phyloP scores from a whole-genome alignment of 64 coral and sea anemone genomes.

The Pocillopora damicornis region DNA sequence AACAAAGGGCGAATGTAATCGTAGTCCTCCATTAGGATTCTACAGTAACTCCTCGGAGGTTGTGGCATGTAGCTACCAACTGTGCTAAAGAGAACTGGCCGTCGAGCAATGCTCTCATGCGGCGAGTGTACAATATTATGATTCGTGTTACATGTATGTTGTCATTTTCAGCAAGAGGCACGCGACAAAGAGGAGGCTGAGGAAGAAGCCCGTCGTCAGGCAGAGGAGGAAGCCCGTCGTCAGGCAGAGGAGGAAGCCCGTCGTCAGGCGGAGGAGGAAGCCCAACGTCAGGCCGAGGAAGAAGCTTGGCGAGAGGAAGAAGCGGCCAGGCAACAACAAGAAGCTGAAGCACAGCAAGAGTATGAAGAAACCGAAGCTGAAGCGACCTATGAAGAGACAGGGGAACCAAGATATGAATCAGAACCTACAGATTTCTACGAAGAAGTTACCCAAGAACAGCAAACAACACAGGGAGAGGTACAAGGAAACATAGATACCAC shows the following conservation, averaged over 20 bases:
- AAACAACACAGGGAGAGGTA: slow-evolving; percentile 8
- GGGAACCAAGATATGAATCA: neutral
- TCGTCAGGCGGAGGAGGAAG: slow-evolving; percentile 53
- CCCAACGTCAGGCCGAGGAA: slow-evolving; percentile 50
- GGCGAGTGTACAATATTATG: no score
- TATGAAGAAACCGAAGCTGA: slow-evolving; percentile 21
- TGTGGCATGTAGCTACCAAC: no score
- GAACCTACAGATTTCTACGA: slow-evolving; percentile 18
- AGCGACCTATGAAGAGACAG: slow-evolving; percentile 8
- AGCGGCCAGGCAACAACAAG: slow-evolving; percentile 31
- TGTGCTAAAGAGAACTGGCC: no score
- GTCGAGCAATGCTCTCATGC: no score
- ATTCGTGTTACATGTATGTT: neutral
- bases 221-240: slow-evolving; percentile 49
- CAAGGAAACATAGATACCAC: neutral
- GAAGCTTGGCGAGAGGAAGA: slow-evolving; percentile 30
- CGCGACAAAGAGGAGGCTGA: slow-evolving; percentile 43
- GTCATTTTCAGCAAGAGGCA: slow-evolving; percentile 42
- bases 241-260: slow-evolving; percentile 54
- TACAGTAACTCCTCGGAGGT: no score
- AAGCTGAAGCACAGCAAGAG: slow-evolving; percentile 23
- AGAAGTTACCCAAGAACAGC: slow-evolving; percentile 1
- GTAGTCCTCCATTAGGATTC: no score
- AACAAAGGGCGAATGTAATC: no score
- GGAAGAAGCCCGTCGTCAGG: slow-evolving; percentile 43